Conservation (phyloP, 2,113 vertebrate species). For the Catagonus wagneri region DNA sequence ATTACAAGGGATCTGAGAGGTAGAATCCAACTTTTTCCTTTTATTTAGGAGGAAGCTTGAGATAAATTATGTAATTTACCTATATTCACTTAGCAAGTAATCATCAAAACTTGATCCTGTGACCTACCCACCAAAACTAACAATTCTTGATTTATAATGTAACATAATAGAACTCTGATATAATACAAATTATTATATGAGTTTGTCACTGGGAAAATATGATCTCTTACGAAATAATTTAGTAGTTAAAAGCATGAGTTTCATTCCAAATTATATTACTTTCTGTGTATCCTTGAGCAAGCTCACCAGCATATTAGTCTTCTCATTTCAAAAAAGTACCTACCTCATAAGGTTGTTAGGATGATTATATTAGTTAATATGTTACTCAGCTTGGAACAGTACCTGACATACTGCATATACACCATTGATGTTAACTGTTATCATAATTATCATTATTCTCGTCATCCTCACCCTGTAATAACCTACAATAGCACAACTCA, state of each 20-base stretch:
- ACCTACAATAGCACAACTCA: background rate
- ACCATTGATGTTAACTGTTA: background rate
- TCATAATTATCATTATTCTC: background rate
- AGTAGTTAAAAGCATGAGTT: background rate
- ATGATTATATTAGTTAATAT: conserved; percentile 37
- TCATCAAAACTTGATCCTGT: conserved; percentile 50
- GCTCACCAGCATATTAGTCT: background rate
- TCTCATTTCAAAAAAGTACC: conserved; percentile 10
- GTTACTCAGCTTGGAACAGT: background rate
- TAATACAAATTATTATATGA: background rate
- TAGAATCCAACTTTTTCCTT: conserved; percentile 36
- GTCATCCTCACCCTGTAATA: background rate
- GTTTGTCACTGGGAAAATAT: background rate
- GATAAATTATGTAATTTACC: background rate
- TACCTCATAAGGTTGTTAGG: background rate
- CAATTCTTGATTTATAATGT: conserved; percentile 20
- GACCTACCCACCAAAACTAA: background rate
- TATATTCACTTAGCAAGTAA: background rate
- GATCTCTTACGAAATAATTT: background rate
- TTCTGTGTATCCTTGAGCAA: conserved; percentile 40
- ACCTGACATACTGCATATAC: background rate
- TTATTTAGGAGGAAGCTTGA: background rate
- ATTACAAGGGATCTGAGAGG: conserved; percentile 2
- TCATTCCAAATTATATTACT: conserved; percentile 39
- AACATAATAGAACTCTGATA: background rate